Conservation (phyloP, 2,797 vertebrate species). For the Syngnathus acus region DNA sequence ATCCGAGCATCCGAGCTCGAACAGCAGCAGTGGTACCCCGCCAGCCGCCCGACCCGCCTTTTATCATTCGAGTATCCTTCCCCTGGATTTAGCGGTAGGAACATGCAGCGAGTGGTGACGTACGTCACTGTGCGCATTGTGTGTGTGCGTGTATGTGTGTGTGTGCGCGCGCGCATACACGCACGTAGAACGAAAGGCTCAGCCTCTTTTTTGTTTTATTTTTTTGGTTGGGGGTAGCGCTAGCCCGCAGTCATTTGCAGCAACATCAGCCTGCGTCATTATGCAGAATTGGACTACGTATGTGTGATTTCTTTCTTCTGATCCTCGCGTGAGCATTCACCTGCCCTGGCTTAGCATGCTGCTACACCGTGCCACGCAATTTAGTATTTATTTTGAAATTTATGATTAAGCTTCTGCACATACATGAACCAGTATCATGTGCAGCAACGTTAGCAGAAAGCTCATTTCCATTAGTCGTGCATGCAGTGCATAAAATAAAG, state of each 20-base stretch:
- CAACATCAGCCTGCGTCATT: not conserved
- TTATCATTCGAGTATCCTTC: constrained; percentile 52
- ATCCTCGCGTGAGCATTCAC: not conserved
- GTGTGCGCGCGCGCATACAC: no score
- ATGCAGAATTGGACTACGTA: not conserved
- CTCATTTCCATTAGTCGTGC: not conserved
- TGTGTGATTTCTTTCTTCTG: not conserved
- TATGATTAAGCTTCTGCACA: not conserved
- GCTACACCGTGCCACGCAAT: not conserved
- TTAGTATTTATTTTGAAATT: not conserved
- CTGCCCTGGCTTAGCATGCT: not conserved
- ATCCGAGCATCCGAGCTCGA: constrained; percentile 28
- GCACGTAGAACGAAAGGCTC: not conserved
- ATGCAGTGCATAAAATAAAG: not conserved
- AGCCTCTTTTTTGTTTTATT: not conserved
- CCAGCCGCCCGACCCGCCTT: constrained; percentile 23
- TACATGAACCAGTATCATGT: not conserved
- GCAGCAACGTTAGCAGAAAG: not conserved
- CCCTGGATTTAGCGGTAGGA: constrained; percentile 61
- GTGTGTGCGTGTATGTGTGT: no score
- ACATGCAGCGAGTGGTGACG: constrained; percentile 6
- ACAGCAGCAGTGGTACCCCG: constrained; percentile 18
- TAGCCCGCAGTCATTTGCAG: not conserved
- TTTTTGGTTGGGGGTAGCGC: not conserved
- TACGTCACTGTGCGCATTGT: not conserved